Evolutionary conservation across 2,113 vertebrate species (phyloP).

Genomic region (Nettapus auritus): DNA sequence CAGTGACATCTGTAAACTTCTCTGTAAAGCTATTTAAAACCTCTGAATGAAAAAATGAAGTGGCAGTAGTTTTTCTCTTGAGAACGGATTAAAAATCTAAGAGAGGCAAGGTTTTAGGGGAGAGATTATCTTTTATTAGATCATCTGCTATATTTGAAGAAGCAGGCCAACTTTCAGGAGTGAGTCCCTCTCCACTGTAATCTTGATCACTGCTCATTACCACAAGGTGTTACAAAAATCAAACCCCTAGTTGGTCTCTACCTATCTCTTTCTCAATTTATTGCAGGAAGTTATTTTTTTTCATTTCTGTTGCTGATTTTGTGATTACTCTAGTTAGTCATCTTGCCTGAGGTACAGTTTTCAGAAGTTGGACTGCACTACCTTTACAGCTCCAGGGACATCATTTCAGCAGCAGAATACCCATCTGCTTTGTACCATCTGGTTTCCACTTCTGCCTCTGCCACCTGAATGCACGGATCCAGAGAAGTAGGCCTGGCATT

Average conservation of each 20-base stretch:
- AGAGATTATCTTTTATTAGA: neutral
- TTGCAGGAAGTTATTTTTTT: neutral
- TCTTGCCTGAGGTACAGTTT: neutral
- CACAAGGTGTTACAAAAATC: neutral
- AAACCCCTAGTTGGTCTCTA: neutral
- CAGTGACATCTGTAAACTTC: neutral
- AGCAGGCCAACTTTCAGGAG: neutral
- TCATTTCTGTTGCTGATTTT: neutral
- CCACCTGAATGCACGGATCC: neutral
- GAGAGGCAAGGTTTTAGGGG: conserved; percentile 3
- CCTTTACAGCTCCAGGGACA: conserved; percentile 3
- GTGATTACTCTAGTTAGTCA: conserved; percentile 9
- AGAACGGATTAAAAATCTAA: neutral
- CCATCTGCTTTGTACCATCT: conserved; percentile 22
- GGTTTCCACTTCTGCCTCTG: conserved; percentile 7
- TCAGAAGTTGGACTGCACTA: conserved; percentile 12
- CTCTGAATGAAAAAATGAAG: neutral
- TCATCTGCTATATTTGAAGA: conserved; percentile 2
- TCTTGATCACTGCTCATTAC: neutral
- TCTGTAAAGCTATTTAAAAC: conserved; percentile 13
- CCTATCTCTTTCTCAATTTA: neutral
- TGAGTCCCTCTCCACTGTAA: neutral
- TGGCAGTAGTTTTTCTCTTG: neutral
- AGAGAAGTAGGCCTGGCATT: neutral
- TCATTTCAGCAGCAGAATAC: neutral